These are phyloP conservation scores for Leptodirus hochenwartii DNA, from an alignment of 2,888 invertebrate species.

Conservation along the genomic window DNA sequence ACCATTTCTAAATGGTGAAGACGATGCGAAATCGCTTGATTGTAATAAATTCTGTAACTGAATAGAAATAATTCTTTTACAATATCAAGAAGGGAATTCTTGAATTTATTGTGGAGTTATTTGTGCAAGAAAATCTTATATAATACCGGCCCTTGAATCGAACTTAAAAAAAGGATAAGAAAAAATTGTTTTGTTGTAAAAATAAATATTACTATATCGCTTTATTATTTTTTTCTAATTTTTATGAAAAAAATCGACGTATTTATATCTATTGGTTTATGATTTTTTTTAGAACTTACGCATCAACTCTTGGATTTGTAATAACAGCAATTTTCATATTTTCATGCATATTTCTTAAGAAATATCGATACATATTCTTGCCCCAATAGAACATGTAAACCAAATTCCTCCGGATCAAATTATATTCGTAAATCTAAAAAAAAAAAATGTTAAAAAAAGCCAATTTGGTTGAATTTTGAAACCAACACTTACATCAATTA, in stretches of 20 bases:
- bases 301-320: slow-evolving; percentile 39
- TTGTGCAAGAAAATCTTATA: too few species aligned
- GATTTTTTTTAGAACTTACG: slow-evolving; percentile 27
- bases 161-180: too few species aligned
- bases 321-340: slow-evolving; percentile 42
- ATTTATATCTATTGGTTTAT: slow-evolving; percentile 2
- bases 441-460: slow-evolving; percentile 6
- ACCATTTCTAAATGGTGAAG: slow-evolving; percentile 40
- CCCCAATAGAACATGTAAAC: slow-evolving; percentile 55
- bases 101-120: too few species aligned
- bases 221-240: too few species aligned
- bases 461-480: not conserved
- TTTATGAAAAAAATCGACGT: not conserved
- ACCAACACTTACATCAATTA: slow-evolving; percentile 31
- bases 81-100: not conserved
- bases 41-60: slow-evolving; percentile 54
- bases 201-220: too few species aligned
- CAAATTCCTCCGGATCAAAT: slow-evolving; percentile 40
- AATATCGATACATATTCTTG: slow-evolving; percentile 29
- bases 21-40: slow-evolving; percentile 43
- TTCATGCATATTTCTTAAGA: slow-evolving; percentile 34
- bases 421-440: slow-evolving; percentile 28
- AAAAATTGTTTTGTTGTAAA: not conserved
- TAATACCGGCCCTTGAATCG: too few species aligned
- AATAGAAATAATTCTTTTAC: slow-evolving; percentile 5